Conservation (phyloP, 2,888 invertebrate genomes). For the Eurois occulta region DNA sequence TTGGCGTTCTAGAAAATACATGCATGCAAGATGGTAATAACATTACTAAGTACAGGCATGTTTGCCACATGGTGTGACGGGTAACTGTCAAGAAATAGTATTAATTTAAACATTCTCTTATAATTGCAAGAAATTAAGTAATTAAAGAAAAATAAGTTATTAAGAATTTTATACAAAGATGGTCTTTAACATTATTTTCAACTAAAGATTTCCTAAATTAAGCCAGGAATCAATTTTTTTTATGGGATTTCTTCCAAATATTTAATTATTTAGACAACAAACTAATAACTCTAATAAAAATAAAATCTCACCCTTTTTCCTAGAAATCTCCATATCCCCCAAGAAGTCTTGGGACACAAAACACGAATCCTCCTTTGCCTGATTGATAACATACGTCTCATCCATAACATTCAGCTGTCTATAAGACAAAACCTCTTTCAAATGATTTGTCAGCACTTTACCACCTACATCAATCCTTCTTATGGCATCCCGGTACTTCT, state of each 20-base stretch:
- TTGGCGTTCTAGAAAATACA: too few species aligned
- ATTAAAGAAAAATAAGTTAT: too few species aligned
- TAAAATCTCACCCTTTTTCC: slow-evolving; percentile 79
- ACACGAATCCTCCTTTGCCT: slow-evolving; percentile 99
- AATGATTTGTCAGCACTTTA: slow-evolving; percentile 98
- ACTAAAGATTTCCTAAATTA: not conserved
- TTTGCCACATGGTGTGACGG: too few species aligned
- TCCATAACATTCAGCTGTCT: slow-evolving; percentile 99
- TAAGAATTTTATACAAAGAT: too few species aligned
- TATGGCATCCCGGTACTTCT: slow-evolving; percentile 92
- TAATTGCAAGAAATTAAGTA: too few species aligned
- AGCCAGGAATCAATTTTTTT: not conserved
- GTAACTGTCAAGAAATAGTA: too few species aligned
- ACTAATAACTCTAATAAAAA: not conserved
- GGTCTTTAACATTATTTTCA: too few species aligned
- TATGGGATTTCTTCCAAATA: not conserved
- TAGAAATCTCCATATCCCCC: slow-evolving; percentile 94
- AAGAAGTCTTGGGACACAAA: slow-evolving; percentile 97
- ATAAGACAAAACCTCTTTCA: slow-evolving; percentile 99
- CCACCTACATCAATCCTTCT: slow-evolving; percentile 98
- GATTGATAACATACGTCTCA: slow-evolving; percentile 99
- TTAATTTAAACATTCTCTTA: too few species aligned
- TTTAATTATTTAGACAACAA: not conserved
- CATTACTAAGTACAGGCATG: too few species aligned
- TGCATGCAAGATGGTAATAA: too few species aligned